Evolutionary conservation across 2,797 vertebrate genomes (phyloP), one percentile per base, ranked within the genome.

Genomic region (Scleropages formosus): DNA sequence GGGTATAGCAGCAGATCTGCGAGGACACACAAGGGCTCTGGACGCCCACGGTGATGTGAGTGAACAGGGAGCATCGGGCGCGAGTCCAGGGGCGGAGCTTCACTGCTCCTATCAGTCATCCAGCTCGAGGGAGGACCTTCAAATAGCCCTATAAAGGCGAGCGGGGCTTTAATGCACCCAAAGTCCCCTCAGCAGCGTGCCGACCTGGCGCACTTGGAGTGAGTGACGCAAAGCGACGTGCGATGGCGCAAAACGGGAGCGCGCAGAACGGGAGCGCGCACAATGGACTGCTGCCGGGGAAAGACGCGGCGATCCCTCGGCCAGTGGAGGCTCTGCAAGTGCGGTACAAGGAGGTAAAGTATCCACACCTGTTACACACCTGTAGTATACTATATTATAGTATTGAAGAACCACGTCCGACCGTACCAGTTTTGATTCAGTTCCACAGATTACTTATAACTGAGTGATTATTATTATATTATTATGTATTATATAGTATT

Each of bases 331-430:
- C 88, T 78, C 82, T 93, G 82, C 92, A 92, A 79, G 86, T 96
- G 82, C 90, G 85, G 72, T 87, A 95, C 90, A 94, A 93, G 24
- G 92, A 96, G 95, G 96, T 98, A 89, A 93, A 90, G 47, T 7
- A 22, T 0, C 51, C 3, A 53, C 1, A 4, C 10, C 18, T 53
- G 12, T 16, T 8, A 9, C 9, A 9, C 9, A 16, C 16, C n/a
- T n/a, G n/a, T n/a, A n/a, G n/a, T n/a, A n/a, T n/a, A n/a, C n/a
- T n/a, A n/a, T n/a, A n/a, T n/a, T n/a, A n/a, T n/a, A n/a, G n/a
- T n/a, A n/a, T n/a, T n/a, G n/a, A n/a, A n/a, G n/a, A n/a, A n/a
- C n/a, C n/a, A n/a, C n/a, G n/a, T n/a, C n/a, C n/a, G n/a, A n/a
- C n/a, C n/a, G n/a, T n/a, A n/a, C n/a, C n/a, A n/a, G n/a, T n/a